These are phyloP conservation scores for Antigone vipio DNA, from an alignment of 2,113 vertebrate species.

Conservation along the genomic window DNA sequence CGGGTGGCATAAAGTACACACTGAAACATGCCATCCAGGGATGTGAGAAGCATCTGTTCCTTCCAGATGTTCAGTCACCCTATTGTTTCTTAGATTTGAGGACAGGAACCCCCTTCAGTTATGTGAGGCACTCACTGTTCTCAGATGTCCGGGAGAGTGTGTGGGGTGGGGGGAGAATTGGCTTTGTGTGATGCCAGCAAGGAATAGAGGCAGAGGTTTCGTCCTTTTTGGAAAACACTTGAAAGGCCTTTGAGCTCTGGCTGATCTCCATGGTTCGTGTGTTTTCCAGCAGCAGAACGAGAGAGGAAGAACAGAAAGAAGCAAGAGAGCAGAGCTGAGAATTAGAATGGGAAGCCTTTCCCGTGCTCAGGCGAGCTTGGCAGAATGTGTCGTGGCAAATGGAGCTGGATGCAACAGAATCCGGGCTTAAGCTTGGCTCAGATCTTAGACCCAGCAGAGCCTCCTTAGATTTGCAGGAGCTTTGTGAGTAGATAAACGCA, in stretches of 20 bases:
- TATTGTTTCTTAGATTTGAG: not conserved
- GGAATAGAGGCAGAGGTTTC: not conserved
- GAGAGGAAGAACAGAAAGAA: not conserved
- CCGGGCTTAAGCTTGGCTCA: slow-evolving; percentile 22
- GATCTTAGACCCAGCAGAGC: not conserved
- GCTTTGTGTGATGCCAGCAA: not conserved
- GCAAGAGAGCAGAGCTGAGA: not conserved
- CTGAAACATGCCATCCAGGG: fast-evolving
- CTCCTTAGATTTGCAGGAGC: not conserved
- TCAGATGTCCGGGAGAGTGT: not conserved
- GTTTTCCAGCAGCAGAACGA: not conserved
- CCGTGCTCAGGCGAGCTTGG: not conserved
- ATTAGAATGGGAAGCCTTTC: not conserved
- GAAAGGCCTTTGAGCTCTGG: slow-evolving; percentile 35
- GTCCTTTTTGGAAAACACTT: not conserved
- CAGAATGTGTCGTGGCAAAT: not conserved
- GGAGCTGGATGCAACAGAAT: not conserved
- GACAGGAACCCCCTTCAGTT: not conserved
- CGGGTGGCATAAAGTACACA: not conserved
- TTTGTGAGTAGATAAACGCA: not conserved
- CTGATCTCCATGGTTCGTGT: not conserved
- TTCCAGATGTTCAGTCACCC: slow-evolving; percentile 48
- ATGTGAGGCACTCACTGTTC: not conserved
- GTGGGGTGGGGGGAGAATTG: not conserved
- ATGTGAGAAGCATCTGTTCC: slow-evolving; percentile 38